Percentiles rank a stretch among this genome's conserved stretches.
Conservation (phyloP, 2,113 vertebrate genomes). For the Nycticryphes semicollaris region DNA sequence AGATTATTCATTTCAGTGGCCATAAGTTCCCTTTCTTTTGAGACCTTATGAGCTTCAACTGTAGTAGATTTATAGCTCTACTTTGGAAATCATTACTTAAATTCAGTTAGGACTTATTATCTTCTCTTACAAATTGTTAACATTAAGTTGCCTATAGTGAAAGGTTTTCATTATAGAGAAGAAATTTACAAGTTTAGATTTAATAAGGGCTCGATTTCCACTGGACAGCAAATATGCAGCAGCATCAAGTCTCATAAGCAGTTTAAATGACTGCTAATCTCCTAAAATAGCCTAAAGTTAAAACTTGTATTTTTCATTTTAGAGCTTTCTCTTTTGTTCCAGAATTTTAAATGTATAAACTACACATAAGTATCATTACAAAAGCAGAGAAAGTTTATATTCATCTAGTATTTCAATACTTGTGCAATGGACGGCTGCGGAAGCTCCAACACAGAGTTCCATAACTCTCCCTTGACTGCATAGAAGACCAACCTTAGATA, state of each 20-base stretch:
- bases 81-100: constrained; percentile 50
- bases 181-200: constrained; percentile 51
- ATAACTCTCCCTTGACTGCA: not conserved
- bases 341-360: not conserved
- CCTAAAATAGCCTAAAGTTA: not conserved
- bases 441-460: not conserved
- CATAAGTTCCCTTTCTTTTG: constrained; percentile 20
- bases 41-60: constrained; percentile 37
- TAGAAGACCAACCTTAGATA: not conserved
- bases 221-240: not conserved
- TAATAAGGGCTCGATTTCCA: not conserved
- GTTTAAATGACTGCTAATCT: not conserved
- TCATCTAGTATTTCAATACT: not conserved
- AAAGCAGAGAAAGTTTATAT: not conserved
- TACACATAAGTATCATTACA: not conserved
- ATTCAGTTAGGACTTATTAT: constrained; percentile 33
- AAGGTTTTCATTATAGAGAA: constrained; percentile 9
- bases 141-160: not conserved
- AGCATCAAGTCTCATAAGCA: not conserved
- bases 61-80: constrained; percentile 32
- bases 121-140: constrained; percentile 52
- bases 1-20: constrained; percentile 14
- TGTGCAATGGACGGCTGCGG: not conserved
- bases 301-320: not conserved
- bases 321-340: not conserved